phyloP scores from a whole-genome alignment of 1,140 invertebrate species.

The Rhopalosiphum maidis region DNA sequence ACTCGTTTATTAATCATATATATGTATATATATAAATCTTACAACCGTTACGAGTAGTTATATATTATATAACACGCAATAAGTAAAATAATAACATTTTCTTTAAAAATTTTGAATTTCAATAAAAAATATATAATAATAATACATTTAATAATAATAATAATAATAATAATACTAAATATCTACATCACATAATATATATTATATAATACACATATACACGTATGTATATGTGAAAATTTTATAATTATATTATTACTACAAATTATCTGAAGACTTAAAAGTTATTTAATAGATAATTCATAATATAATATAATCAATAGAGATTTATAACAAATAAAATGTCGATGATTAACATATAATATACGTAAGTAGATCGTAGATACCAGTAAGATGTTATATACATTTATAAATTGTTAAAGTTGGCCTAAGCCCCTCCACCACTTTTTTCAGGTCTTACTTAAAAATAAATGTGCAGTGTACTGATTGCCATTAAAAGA shows the following conservation, averaged over 20 bases:
- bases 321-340: constrained; percentile 1
- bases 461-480: background rate
- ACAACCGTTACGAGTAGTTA: background rate
- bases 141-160: constrained; percentile 25
- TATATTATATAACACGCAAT: background rate
- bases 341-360: constrained; percentile 30
- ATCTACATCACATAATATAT: background rate
- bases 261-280: constrained; percentile 36
- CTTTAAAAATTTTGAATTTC: background rate
- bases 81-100: constrained; percentile 15
- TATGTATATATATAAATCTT: background rate
- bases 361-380: background rate
- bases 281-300: constrained; percentile 10
- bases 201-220: constrained; percentile 4
- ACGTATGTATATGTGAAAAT: background rate
- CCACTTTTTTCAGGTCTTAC: constrained; percentile 27
- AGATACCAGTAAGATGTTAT: background rate
- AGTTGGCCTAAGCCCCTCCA: background rate
- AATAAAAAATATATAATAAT: constrained; percentile 37
- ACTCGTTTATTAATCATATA: constrained; percentile 33
- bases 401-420: constrained; percentile 29
- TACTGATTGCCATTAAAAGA: background rate
- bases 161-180: constrained; percentile 12
- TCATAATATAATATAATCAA: constrained; percentile 26
- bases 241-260: constrained; percentile 28